Percentiles rank a stretch among this genome's conserved stretches.
Conservation (phyloP, 2,797 vertebrate genomes). For the Balearica regulorum region DNA sequence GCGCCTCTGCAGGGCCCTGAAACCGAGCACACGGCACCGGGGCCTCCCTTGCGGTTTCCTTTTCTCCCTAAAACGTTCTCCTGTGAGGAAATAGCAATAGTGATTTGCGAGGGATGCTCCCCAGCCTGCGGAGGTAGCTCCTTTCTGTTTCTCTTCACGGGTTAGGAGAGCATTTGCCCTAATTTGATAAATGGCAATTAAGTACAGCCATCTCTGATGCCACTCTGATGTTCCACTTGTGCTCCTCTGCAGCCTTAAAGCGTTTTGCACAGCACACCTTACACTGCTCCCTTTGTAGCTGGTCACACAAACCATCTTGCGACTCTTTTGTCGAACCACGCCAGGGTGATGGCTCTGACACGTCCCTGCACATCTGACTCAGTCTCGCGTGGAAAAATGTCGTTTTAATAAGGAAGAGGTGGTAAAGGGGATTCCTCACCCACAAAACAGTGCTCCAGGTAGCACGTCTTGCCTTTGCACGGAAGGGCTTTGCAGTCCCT, state of each 20-base stretch:
- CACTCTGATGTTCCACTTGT: background rate
- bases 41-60: background rate
- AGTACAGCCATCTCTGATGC: background rate
- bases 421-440: background rate
- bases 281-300: no score
- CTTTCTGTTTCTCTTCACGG: fast-evolving
- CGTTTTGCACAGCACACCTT: background rate
- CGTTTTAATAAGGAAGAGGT: background rate
- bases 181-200: fast-evolving
- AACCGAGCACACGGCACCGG: background rate
- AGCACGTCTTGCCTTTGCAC: background rate
- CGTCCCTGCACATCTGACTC: background rate
- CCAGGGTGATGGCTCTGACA: background rate
- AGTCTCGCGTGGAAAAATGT: fast-evolving
- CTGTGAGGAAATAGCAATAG: background rate
- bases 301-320: background rate
- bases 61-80: no score
- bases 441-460: background rate
- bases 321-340: background rate
- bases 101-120: background rate
- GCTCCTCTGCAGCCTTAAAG: background rate
- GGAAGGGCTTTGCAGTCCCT: background rate
- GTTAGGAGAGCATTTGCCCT: fast-evolving
- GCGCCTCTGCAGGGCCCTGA: no score
- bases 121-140: background rate